Base-by-base conservation (phyloP, 2,113 vertebrate species). In the Mugil cephalus region DNA sequence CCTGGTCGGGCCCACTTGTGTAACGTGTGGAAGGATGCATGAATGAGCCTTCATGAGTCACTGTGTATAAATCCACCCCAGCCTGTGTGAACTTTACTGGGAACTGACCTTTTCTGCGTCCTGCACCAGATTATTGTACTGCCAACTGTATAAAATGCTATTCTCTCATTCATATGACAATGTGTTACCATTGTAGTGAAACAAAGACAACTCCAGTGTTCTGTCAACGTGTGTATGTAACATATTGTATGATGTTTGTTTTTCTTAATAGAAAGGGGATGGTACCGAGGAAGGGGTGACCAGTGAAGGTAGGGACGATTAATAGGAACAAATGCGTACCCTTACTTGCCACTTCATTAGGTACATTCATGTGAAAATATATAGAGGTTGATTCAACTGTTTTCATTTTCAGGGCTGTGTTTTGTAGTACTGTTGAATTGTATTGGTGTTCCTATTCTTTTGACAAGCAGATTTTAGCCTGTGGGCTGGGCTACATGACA, bases 271-370 rank as follows among this genome's bases (percentile, higher is more conserved):
- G 98, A 98, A 97, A 92, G 98, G 98, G 14, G 97, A 98, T 0
- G 92, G 95, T 7, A 79, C 89, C 52, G 98, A 99, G 75, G 98
- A 99, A 91, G 98, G 98, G 1, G 98, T 99, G 79, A 98, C 96
- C 6, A 99, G 96, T 64, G 98, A 99, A 98, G 98, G 98, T 99
- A 96, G 18, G 80, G 21, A 19, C 21, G 45, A 13, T 60, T 39
- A 7, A 36, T 54, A 14, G 53, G 40, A 43, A 18, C 30, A 54
- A 24, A 43, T 50, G n/a, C 4, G 6, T n/a, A 9, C 68, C 3
- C 24, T 30, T 2, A 30, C 24, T 30, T 5, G 24, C 24, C 24
- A 30, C 3, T 30, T 30, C 24, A 30, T 30, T 30, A 30, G 24
- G 24, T 30, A 30, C 24, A 30, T 2, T 30, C 3, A 30, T 2